These are phyloP conservation scores for Malurus cyaneus DNA, from an alignment of 2,113 vertebrate species.

Conservation along the genomic window DNA sequence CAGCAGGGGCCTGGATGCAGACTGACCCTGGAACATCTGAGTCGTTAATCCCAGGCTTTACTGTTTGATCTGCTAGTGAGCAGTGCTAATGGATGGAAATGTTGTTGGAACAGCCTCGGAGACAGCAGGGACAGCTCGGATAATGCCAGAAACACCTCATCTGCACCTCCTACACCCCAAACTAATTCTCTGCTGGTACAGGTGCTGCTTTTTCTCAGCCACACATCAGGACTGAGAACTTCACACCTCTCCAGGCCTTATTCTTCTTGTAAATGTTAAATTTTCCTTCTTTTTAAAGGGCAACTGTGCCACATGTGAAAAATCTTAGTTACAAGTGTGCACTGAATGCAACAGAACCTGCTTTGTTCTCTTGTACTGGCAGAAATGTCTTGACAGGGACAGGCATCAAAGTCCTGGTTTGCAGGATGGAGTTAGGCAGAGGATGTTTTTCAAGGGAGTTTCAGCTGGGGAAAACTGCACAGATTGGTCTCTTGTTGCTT, in stretches of 20 bases:
- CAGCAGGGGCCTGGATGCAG: not conserved
- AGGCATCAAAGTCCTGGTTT: not conserved
- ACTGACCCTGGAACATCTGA: not conserved
- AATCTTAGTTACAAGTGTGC: not conserved
- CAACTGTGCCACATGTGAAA: not conserved
- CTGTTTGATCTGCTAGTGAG: not conserved
- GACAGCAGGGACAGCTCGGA: not conserved
- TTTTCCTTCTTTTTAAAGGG: not conserved
- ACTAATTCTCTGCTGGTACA: not conserved
- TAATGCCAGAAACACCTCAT: not conserved
- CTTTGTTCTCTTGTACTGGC: not conserved
- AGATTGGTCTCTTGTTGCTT: not conserved
- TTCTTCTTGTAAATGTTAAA: not conserved
- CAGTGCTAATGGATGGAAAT: not conserved
- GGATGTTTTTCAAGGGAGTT: not conserved
- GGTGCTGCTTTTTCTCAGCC: not conserved
- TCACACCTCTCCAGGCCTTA: not conserved
- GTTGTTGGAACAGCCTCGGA: not conserved
- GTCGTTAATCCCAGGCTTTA: not conserved
- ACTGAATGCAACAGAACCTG: not conserved
- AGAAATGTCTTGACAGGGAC: not conserved
- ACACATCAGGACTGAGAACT: not conserved
- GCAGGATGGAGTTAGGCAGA: not conserved
- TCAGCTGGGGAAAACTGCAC: not conserved
- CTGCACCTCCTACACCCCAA: not conserved